Evolutionary conservation across 2,888 invertebrate genomes (phyloP).

Genomic region (Caenorhabditis imperialis): DNA sequence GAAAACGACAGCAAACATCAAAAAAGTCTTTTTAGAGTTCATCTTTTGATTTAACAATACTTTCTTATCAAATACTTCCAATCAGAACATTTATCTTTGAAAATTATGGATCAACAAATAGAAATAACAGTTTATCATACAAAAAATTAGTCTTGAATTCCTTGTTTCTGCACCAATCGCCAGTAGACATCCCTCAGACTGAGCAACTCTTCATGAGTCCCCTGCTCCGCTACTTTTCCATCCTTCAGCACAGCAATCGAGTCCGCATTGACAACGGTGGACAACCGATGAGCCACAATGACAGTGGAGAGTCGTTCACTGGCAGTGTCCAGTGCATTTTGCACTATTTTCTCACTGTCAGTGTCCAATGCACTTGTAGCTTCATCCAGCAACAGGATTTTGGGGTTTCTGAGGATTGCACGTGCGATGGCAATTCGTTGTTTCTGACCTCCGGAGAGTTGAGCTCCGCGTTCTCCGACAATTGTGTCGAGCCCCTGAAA

Average conservation of each 20-base stretch:
- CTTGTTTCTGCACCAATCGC: conserved; percentile 33
- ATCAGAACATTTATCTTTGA: neutral
- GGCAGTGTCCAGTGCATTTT: conserved; percentile 82
- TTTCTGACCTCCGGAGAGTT: conserved; percentile 79
- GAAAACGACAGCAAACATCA: too few species aligned
- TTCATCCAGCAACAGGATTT: conserved; percentile 57
- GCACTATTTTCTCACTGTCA: conserved; percentile 80
- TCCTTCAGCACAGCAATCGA: conserved; percentile 79
- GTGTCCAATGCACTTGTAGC: conserved; percentile 66
- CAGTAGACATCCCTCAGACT: conserved; percentile 12
- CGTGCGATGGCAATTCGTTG: conserved; percentile 80
- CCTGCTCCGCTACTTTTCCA: conserved; percentile 67
- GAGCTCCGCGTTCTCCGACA: conserved; percentile 79
- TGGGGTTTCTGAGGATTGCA: conserved; percentile 50
- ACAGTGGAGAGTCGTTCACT: conserved; percentile 79
- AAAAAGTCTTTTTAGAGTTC: too few species aligned
- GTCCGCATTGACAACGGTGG: conserved; percentile 80
- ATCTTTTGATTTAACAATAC: too few species aligned
- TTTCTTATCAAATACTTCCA: neutral
- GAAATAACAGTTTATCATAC: neutral
- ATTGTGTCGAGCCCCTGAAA: conserved; percentile 78
- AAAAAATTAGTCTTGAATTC: neutral
- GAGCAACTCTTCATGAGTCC: conserved; percentile 32
- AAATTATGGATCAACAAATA: neutral
- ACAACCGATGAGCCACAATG: conserved; percentile 80